These are phyloP conservation scores for Choreutis nemorana DNA, from an alignment of 2,888 invertebrate species.

Conservation along the genomic window DNA sequence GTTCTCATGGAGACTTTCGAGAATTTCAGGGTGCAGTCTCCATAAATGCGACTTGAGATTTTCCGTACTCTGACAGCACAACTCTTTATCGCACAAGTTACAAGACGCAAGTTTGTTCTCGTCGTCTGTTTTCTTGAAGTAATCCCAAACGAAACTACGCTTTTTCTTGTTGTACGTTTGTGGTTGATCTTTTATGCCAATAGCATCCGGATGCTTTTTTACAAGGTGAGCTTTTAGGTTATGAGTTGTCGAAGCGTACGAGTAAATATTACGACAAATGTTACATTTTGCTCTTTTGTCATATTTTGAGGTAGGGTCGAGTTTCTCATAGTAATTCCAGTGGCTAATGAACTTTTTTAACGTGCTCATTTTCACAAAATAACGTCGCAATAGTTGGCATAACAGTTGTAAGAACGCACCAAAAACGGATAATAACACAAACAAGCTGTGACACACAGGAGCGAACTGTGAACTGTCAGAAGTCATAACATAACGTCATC, in stretches of 20 bases:
- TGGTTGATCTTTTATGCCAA: too few relatives aligned
- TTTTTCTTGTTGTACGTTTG: too few relatives aligned
- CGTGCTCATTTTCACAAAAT: neutral
- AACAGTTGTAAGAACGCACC: too few relatives aligned
- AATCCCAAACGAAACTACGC: slow-evolving; percentile 7
- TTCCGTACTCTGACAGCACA: slow-evolving; percentile 8
- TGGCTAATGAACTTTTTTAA: too few relatives aligned
- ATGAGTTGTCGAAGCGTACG: slow-evolving; percentile 1
- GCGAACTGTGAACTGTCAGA: too few relatives aligned
- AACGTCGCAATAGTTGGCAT: too few relatives aligned
- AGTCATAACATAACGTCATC: too few relatives aligned
- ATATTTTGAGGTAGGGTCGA: neutral
- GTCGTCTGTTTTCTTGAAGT: slow-evolving; percentile 6
- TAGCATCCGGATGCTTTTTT: neutral
- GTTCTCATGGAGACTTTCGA: too few relatives aligned
- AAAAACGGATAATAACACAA: too few relatives aligned
- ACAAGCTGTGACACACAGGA: too few relatives aligned
- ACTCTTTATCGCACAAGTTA: slow-evolving; percentile 5
- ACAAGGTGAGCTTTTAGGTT: neutral
- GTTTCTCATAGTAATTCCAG: slow-evolving; percentile 1
- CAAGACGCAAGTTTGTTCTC: slow-evolving; percentile 5
- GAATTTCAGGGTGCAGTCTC: too few relatives aligned
- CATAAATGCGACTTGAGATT: slow-evolving; percentile 10
- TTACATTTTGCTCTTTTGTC: neutral
- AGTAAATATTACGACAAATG: neutral